Evolutionary conservation across 2,113 vertebrate species (phyloP), one percentile per base, ranked within the genome.

Genomic region (Tricholaema leucomelas): DNA sequence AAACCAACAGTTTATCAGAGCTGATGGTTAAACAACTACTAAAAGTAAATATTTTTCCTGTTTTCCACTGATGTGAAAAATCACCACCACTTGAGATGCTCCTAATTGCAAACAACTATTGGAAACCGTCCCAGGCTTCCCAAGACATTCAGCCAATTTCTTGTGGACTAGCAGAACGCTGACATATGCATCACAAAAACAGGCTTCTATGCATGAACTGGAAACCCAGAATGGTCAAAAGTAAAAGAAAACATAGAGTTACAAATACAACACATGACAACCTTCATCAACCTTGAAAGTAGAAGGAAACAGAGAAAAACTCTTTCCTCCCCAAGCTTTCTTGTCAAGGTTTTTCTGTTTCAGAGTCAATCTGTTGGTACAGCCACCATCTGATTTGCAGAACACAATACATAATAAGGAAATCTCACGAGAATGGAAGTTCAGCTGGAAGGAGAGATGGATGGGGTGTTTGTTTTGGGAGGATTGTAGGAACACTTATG

Each of bases 11-110:
- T 65, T 90, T 79, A 89, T 6, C 40, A 89, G 67, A 67, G 20
- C 14, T 54, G 15, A 61, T 88, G 65, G 73, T 63, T 86, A 85
- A 80, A 76, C 31, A 83, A 88, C 8, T 8, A 76, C 24, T 86
- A 84, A 88, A 85, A 85, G 60, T 61, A 92, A 92, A 82, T 94
- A 88, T 82, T 94, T 95, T 92, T 95, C 63, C 56, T 88, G 30
- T 38, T 88, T 92, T 88, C n/a, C 46, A 89, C 55, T 71, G 24
- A 76, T 82, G 12, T 4, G 8, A 66, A 76, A 91, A 91, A 55
- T 3, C 36, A 80, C 27, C 31, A 60, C 16, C 33, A 77, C 84
- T 88, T 88, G 71, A 93, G 78, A 91, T 88, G 78, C 9, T 96
- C 78, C 63, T 90, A 92, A 87, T 94, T 89, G 75, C 38, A 91